These are phyloP conservation scores for Lutraria lutraria DNA, from an alignment of 2,888 invertebrate genomes.

Conservation along the genomic window DNA sequence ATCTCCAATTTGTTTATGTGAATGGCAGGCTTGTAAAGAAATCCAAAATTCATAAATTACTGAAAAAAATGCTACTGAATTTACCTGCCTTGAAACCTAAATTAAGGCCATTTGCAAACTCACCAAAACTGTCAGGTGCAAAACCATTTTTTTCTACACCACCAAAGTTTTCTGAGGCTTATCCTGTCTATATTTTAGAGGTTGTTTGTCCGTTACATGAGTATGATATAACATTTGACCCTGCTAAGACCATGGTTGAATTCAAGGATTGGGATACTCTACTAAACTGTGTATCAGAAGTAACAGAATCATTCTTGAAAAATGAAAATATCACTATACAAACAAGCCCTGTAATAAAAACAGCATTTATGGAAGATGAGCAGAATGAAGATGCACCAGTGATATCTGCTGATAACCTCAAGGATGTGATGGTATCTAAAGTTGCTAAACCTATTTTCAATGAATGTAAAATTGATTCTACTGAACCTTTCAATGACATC, in stretches of 20 bases:
- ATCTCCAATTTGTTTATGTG: constrained; percentile 90
- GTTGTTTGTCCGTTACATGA: constrained; percentile 88
- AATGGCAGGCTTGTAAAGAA: constrained; percentile 89
- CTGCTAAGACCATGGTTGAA: constrained; percentile 88
- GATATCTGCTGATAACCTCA: constrained; percentile 62
- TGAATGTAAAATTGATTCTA: neutral
- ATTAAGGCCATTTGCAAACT: constrained; percentile 34
- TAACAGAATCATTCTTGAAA: constrained; percentile 78
- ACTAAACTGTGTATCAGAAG: constrained; percentile 86
- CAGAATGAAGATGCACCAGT: constrained; percentile 21
- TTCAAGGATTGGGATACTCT: constrained; percentile 89
- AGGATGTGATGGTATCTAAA: constrained; percentile 67
- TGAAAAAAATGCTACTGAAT: constrained; percentile 86
- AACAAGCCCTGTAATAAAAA: constrained; percentile 4
- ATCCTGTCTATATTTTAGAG: constrained; percentile 88
- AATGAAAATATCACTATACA: constrained; percentile 69
- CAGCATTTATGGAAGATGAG: constrained; percentile 8
- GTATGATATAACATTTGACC: constrained; percentile 88
- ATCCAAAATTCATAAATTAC: constrained; percentile 88
- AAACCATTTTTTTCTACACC: constrained; percentile 73
- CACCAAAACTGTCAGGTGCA: constrained; percentile 44
- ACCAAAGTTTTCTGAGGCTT: constrained; percentile 78
- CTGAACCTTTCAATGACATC: neutral
- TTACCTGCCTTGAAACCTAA: constrained; percentile 76
- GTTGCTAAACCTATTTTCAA: constrained; percentile 50